Evolutionary conservation across 2,797 vertebrate genomes (phyloP), one percentile per base, ranked within the genome.

Genomic region (Propithecus perrieri): DNA sequence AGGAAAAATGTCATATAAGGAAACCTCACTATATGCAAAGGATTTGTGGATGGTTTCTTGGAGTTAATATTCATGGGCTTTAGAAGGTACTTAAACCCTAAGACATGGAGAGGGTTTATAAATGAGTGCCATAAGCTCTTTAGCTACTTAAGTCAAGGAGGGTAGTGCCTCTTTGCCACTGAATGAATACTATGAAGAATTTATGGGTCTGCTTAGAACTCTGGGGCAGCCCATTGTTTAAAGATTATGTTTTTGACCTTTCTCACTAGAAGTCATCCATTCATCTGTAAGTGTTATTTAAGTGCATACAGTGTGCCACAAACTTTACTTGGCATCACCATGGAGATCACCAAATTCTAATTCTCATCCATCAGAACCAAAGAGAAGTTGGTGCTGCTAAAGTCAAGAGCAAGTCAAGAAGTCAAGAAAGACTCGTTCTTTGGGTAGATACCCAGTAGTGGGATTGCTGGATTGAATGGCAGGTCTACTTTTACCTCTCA

Each of bases 51-150:
- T 85, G 35, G 11, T 80, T 95, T 20, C 57, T 88, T 61, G 15
- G 53, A 90, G 69, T 87, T 95, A 71, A 97, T 95, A 97, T 95
- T 83, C 79, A 61, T 80, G 74, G 33, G 2, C n/a, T 89, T 95
- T 92, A 41, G 72, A 71, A 84, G 33, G n/a, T 55, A 41, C 28
- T 96, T 90, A 97, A 91, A 78, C 41, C 15, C 35, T 33, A 74
- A 76, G 46, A 67, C 63, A 95, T 0, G 7, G 69, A 86, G 48
- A 96, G 20, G 59, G 33, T 87, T 96, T 97, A 90, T 57, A 94
- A 94, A 76, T 61, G 61, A 92, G 93, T 89, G 63, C 59, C 43
- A 18, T 87, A 85, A 97, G 43, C 81, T 83, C 74, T 90, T 95
- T 84, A 97, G 46, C 7, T 24, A 28, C 81, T 92, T 85, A 55